These are phyloP conservation scores for Ditylenchus dipsaci DNA, from an alignment of 1,140 invertebrate genomes.

Conservation along the genomic window DNA sequence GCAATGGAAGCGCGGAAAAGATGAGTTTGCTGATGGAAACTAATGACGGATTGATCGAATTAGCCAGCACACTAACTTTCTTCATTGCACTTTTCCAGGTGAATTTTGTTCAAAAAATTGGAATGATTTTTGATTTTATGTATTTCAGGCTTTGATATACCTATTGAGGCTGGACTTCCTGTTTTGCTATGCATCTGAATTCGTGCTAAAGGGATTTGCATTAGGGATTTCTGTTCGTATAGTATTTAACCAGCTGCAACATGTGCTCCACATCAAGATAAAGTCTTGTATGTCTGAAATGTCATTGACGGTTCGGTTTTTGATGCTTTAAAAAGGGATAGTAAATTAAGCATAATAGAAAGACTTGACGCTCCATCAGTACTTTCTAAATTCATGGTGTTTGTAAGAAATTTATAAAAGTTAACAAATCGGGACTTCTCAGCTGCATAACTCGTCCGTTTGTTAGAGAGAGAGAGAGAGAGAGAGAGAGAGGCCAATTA, in stretches of 20 bases:
- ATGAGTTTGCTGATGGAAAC: constrained; percentile 12
- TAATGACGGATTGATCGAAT: background rate
- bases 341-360: too few relatives aligned
- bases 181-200: constrained; percentile 25
- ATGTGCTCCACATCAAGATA: constrained; percentile 25
- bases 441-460: too few relatives aligned
- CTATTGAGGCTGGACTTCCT: constrained; percentile 39
- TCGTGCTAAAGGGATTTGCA: constrained; percentile 37
- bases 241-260: constrained; percentile 33
- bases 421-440: too few relatives aligned
- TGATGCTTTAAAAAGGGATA: too few relatives aligned
- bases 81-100: constrained; percentile 32
- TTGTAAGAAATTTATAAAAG: too few relatives aligned
- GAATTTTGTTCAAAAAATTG: background rate
- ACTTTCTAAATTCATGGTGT: too few relatives aligned
- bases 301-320: background rate
- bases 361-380: too few relatives aligned
- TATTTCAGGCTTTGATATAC: constrained; percentile 36
- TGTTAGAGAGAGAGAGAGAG: too few relatives aligned
- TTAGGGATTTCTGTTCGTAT: constrained; percentile 35
- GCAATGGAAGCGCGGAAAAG: background rate
- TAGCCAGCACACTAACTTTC: constrained; percentile 25
- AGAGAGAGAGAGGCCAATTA: too few relatives aligned
- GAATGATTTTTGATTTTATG: background rate
- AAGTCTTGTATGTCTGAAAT: background rate